Conservation (phyloP, 2,888 invertebrate species). For the Rosalia funebris region DNA sequence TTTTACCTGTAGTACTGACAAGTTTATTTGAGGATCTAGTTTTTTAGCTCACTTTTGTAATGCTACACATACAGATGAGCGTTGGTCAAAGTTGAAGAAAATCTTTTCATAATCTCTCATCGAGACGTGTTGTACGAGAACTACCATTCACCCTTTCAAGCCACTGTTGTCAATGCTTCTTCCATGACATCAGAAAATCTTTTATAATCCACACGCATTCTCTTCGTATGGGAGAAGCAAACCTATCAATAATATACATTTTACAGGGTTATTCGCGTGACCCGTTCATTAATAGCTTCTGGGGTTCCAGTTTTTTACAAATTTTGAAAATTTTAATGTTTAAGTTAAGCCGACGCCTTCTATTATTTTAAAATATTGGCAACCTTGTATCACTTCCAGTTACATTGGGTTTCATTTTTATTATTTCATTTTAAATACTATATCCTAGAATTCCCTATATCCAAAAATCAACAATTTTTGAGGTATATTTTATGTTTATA, state of each 20-base stretch:
- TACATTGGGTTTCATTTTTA: too few species aligned
- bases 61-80: constrained; percentile 71
- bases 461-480: too few species aligned
- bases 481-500: too few species aligned
- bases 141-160: constrained; percentile 73
- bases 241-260: constrained; percentile 68
- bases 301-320: too few species aligned
- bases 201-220: constrained; percentile 73
- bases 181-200: constrained; percentile 76
- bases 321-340: too few species aligned
- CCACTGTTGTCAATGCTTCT: constrained; percentile 74
- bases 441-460: too few species aligned
- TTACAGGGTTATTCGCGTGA: too few species aligned
- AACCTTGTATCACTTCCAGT: too few species aligned
- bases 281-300: too few species aligned
- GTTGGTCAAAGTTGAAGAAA: constrained; percentile 81
- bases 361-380: too few species aligned
- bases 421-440: too few species aligned
- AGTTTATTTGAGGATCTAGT: constrained; percentile 75
- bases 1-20: constrained; percentile 74
- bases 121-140: constrained; percentile 77
- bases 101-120: constrained; percentile 70
- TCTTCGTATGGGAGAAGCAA: constrained; percentile 71
- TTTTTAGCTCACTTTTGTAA: constrained; percentile 75
- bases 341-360: too few species aligned